These are phyloP conservation scores for Thymelicus acteon DNA, from an alignment of 2,888 invertebrate genomes.

Conservation along the genomic window DNA sequence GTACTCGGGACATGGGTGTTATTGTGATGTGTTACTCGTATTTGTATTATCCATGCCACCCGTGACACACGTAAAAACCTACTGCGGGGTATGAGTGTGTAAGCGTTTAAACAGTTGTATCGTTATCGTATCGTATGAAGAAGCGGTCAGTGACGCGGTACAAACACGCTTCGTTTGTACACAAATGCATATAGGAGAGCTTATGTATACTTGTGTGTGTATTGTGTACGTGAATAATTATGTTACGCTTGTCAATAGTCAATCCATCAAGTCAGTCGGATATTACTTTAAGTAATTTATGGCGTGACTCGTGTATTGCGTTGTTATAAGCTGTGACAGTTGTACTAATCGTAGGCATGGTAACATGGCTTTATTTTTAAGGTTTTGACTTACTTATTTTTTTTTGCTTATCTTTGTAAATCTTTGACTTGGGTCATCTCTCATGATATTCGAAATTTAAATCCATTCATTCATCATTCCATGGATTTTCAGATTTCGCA, in stretches of 20 bases:
- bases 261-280: conserved; percentile 27
- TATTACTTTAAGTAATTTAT: conserved; percentile 31
- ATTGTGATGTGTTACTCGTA: too few species aligned
- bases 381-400: too few species aligned
- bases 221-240: conserved; percentile 30
- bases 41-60: too few species aligned
- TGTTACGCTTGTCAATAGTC: conserved; percentile 32
- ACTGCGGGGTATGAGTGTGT: too few species aligned
- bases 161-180: conserved; percentile 2
- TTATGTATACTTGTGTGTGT: not conserved
- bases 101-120: too few species aligned
- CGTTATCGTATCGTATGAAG: conserved; percentile 23
- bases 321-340: conserved; percentile 10
- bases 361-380: conserved; percentile 1
- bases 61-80: too few species aligned
- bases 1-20: too few species aligned
- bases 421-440: too few species aligned
- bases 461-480: too few species aligned
- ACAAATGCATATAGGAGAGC: not conserved
- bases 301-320: conserved; percentile 4
- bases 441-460: too few species aligned
- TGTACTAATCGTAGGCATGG: conserved; percentile 5
- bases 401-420: too few species aligned
- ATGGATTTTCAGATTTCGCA: too few species aligned
- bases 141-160: conserved; percentile 19